Evolutionary conservation across 2,113 vertebrate species (phyloP), one percentile per base, ranked within the genome.

Genomic region (Chinchilla lanigera): DNA sequence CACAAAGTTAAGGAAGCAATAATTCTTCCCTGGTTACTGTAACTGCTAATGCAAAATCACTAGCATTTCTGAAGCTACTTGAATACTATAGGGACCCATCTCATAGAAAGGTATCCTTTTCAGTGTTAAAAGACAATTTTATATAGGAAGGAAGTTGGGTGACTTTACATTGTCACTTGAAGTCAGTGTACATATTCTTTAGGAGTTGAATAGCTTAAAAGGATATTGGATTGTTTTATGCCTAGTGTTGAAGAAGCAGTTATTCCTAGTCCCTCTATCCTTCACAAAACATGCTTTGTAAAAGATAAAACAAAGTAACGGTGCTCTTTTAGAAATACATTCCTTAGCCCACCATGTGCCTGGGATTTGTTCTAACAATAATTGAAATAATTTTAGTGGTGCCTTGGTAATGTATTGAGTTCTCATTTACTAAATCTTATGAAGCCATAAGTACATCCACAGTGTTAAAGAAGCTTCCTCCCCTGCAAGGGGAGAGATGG

Each of bases 1-100:
- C 96, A 97, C 95, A 97, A 97, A 98, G 96, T 95, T 96, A 96
- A 96, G 98, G 97, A 98, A 97, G 96, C 86, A 96, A 96, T 98
- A 96, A 90, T 86, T 98, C 97, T 98, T 97, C 90, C 87, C 95
- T 93, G 90, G 78, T 95, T 97, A 97, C 95, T 97, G 85, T 94
- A 97, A 93, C 77, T 77, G 65, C 63, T 94, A 35, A 88, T 93
- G 52, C 60, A 94, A 94, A 96, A 95, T 92, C 86, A 77, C 87
- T 56, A 50, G 41, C 78, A 41, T 96, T 84, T 85, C 85, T 80
- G 61, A 95, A 92, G 41, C 28, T 22, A 33, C 69, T 86, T 44
- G 56, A 22, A 89, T 47, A 94, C 44, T 89, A 63, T 35, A 83
- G 33, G 41, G 50, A 56, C 33, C 17, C 30, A 88, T 67, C 50